Base-by-base conservation (phyloP, 2,888 invertebrate genomes). In the Orthosia incerta region DNA sequence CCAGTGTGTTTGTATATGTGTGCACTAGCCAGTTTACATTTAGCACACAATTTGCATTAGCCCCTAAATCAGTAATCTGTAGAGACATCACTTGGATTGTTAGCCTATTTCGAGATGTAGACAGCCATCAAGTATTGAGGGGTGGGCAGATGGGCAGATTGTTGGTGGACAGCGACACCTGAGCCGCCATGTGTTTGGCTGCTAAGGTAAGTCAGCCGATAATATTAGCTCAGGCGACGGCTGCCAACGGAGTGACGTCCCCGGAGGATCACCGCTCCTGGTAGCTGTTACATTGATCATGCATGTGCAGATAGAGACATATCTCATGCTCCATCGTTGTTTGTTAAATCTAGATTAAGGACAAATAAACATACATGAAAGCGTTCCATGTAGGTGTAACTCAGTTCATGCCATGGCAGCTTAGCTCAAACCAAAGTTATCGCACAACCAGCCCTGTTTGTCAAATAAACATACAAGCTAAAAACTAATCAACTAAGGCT, bases 51-150 rank as follows among this genome's bases (percentile, higher is more conserved):
- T 74, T 75, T 83, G 79, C 83, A 89, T 88, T 88, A 87, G 81
- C 79, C 82, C 75, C 82, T 89, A 87, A 90, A 91, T 90, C 82
- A 89, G 86, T 88, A 89, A 89, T 89, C 81, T 86, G 81, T 79
- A 65, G 88, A 87, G 86, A 89, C 89, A 88, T 84, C 84, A 79
- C 79, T 73, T 71, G 76, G 84, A 88, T 81, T 79, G 83, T 82
- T 90, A 88, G 86, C 89, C 92, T 92, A 93, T 93, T 93, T 94
- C 83, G 91, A 92, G 91, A 90, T 88, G 87, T 89, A 88, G 90
- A 86, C 90, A 86, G 86, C 78, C 90, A 95, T 95, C 91, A 93
- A 94, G 89, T 95, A 95, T 95, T 95, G 89, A 95, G 91, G 72
- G 87, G 83, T 84, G 74, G 72, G 77, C 79, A 89, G 84, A 83